Evolutionary conservation across 2,888 invertebrate species (phyloP).

Genomic region (Drosophila fungiperda): DNA sequence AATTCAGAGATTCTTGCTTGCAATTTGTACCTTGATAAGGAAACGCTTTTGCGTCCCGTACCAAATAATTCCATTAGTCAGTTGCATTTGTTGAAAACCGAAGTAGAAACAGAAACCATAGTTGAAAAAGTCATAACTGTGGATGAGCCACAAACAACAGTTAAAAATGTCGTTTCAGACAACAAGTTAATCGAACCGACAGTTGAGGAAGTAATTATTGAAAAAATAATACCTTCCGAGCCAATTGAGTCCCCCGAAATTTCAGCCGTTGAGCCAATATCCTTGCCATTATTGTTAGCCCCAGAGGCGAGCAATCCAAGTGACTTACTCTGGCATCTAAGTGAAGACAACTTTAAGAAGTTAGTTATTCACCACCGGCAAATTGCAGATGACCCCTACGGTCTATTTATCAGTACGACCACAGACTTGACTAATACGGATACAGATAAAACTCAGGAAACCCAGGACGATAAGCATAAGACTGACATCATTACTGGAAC

Average conservation of each 20-base stretch:
- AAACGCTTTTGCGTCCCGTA: conserved; percentile 41
- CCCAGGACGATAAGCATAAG: conserved; percentile 73
- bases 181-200: conserved; percentile 11
- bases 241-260: conserved; percentile 4
- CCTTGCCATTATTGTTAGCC: conserved; percentile 8
- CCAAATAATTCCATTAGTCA: conserved; percentile 88
- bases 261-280: conserved; percentile 6
- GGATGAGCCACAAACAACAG: conserved; percentile 16
- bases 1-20: conserved; percentile 66
- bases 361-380: conserved; percentile 51
- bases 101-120: conserved; percentile 12
- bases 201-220: conserved; percentile 1
- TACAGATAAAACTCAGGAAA: conserved; percentile 69
- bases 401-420: conserved; percentile 29
- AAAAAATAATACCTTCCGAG: conserved; percentile 6
- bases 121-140: conserved; percentile 6
- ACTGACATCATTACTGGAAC: conserved; percentile 76
- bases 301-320: conserved; percentile 24
- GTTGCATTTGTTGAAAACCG: conserved; percentile 77
- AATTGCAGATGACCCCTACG: conserved; percentile 47
- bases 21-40: conserved; percentile 68
- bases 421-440: conserved; percentile 33
- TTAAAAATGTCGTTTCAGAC: conserved; percentile 9
- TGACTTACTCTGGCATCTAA: conserved; percentile 65
- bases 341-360: conserved; percentile 65